These are phyloP conservation scores for Ophiothrix spiculata DNA, from an alignment of 35 echinoderm and acorn worm species.

Conservation along the genomic window DNA sequence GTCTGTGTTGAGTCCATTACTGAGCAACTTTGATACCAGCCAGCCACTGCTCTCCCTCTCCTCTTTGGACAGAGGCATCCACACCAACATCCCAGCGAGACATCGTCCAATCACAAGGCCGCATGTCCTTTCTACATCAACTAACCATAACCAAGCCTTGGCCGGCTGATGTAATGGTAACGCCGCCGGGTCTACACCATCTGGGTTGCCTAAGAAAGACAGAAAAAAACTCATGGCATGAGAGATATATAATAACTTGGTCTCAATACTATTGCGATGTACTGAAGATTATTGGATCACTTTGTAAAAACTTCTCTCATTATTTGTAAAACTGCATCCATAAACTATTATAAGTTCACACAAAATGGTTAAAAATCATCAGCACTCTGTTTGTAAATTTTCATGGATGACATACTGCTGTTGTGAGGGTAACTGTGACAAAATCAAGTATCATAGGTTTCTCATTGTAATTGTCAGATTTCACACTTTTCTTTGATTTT, in stretches of 20 bases:
- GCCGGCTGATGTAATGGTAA: constrained; percentile 87
- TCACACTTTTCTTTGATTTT: too few relatives aligned
- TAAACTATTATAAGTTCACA: too few relatives aligned
- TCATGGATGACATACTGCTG: not conserved
- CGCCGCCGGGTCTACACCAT: constrained; percentile 74
- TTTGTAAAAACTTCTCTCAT: not conserved
- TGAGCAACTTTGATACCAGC: constrained; percentile 66
- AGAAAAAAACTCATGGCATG: constrained; percentile 1
- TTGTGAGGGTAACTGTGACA: too few relatives aligned
- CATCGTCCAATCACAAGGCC: constrained; percentile 83
- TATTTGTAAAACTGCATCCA: too few relatives aligned
- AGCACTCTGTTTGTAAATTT: not conserved
- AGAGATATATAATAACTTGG: not conserved
- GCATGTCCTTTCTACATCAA: constrained; percentile 89
- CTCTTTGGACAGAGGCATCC: constrained; percentile 83
- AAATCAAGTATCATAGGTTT: too few relatives aligned
- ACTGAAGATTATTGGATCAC: not conserved
- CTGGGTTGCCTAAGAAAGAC: constrained; percentile 40
- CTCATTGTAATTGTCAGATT: too few relatives aligned
- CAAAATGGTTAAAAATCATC: too few relatives aligned
- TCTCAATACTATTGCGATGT: not conserved
- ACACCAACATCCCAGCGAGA: constrained; percentile 91
- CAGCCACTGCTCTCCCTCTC: constrained; percentile 76
- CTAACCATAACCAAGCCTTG: constrained; percentile 94
- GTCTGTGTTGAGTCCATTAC: constrained; percentile 66